Conservation (phyloP, 1,140 invertebrate species). For the Drosophila ananassae region DNA sequence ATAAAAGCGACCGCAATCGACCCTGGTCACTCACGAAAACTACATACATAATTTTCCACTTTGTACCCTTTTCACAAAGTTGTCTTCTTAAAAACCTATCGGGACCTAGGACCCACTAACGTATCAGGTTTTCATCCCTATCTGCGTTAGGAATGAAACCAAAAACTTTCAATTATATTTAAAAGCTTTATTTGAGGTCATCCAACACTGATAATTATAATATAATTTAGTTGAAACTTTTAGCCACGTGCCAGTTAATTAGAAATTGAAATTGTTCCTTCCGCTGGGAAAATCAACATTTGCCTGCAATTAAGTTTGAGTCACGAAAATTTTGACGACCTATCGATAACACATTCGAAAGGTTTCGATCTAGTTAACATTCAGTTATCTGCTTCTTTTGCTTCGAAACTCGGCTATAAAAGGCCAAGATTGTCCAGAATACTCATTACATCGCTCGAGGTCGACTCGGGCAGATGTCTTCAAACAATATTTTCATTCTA, state of each 20-base stretch:
- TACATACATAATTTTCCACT: slow-evolving; percentile 12
- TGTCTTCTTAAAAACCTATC: slow-evolving; percentile 11
- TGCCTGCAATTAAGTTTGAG: slow-evolving; percentile 35
- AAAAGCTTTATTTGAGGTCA: slow-evolving; percentile 27
- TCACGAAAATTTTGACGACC: not conserved
- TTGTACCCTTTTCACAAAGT: slow-evolving; percentile 57
- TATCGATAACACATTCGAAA: not conserved
- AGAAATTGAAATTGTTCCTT: slow-evolving; percentile 11
- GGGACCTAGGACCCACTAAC: slow-evolving; percentile 35
- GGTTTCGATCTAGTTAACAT: no score
- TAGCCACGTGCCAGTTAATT: slow-evolving; percentile 23
- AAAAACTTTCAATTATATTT: slow-evolving; percentile 8
- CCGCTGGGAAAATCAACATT: slow-evolving; percentile 27
- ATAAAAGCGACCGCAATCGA: slow-evolving; percentile 5
- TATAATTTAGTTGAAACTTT: not conserved
- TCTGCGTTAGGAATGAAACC: slow-evolving; percentile 24
- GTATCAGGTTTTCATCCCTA: slow-evolving; percentile 45
- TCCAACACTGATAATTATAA: slow-evolving; percentile 6
- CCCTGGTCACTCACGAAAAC: slow-evolving; percentile 35
- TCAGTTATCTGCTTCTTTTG: no score
- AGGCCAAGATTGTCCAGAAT: no score
- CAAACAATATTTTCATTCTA: no score
- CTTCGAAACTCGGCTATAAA: no score
- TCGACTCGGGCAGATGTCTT: no score
- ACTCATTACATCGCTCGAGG: no score